Percentiles rank a stretch among this genome's conserved stretches.
Evolutionary conservation across 2,888 invertebrate genomes (phyloP).

Genomic region (Diplazon laetatorius): DNA sequence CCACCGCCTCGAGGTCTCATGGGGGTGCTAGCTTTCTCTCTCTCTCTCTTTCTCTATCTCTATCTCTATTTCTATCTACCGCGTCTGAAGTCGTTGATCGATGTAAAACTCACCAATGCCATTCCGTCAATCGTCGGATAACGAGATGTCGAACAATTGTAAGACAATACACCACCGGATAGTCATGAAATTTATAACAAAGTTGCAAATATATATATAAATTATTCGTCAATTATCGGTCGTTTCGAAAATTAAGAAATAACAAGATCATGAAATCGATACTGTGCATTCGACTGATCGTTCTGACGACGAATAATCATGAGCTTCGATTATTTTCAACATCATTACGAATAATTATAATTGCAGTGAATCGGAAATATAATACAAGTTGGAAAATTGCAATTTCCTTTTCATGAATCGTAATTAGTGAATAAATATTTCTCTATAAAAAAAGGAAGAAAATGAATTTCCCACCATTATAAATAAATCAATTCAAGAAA

Average conservation of each 20-base stretch:
- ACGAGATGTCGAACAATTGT: conserved; percentile 31
- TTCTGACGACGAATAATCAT: background rate
- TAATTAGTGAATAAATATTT: no score
- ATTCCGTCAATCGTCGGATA: conserved; percentile 14
- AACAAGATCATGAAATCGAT: background rate
- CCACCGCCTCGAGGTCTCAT: conserved; percentile 41
- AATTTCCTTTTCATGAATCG: no score
- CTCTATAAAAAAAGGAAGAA: no score
- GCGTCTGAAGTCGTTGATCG: conserved; percentile 14
- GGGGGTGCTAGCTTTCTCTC: background rate
- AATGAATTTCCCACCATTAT: no score
- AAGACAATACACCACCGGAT: conserved; percentile 5
- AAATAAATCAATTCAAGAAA: no score
- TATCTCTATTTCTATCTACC: background rate
- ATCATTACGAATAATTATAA: background rate
- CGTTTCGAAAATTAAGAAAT: background rate
- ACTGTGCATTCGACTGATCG: background rate
- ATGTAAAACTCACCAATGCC: conserved; percentile 18
- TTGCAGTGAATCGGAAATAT: background rate
- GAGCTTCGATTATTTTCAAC: background rate
- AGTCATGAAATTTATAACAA: background rate
- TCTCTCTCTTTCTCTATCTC: background rate
- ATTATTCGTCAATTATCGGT: conserved; percentile 4
- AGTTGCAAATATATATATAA: conserved; percentile 4
- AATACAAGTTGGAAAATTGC: no score